Base-by-base conservation (phyloP, 2,113 vertebrate species). In the Galemys pyrenaicus region DNA sequence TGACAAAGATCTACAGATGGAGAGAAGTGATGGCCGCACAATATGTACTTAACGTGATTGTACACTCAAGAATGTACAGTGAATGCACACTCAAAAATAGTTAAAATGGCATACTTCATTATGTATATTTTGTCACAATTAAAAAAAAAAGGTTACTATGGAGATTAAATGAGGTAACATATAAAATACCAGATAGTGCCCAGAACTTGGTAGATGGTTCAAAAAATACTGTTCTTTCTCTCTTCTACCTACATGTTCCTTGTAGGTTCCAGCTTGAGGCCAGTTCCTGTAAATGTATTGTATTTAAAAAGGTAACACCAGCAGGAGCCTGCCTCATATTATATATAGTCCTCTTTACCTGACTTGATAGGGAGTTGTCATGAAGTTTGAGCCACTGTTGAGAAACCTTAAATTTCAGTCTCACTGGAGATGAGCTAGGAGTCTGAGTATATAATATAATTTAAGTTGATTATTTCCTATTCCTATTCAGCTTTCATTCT, bases 401-500 rank as follows among this genome's bases (percentile, higher is more conserved):
- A 51, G 49, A 51, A 51, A 30, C 84, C 81, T 54, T 85, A 44
- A 79, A 64, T 75, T 77, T 51, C 35, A 86, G 78, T 17, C 51
- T 94, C 85, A 68, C 9, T 70, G 16, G 22, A 85, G 19, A 89
- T 51, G 28, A 90, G 44, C 12, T 77, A 39, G 62, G 44, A 81
- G 35, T 28, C 4, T 83, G 9, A 67, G 49, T 22, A 89, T 49
- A 85, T 44, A 91, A 75, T 44, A 0, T 79, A 64, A 71, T 84
- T 82, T 80, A 44, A 39, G 77, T 16, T 30, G 41, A 77, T 89
- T 92, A 84, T 73, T 92, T 90, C 93, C 28, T n/a, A 41, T 87
- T 91, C 28, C 73, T 70, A 80, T 60, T 74, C 67, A 80, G 64
- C 9, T 41, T 4, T 13, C 19, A 41, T 77, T 91, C 71, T 94